phyloP scores from a whole-genome alignment of 1,140 invertebrate species.

The Lasioglossum baleicum region DNA sequence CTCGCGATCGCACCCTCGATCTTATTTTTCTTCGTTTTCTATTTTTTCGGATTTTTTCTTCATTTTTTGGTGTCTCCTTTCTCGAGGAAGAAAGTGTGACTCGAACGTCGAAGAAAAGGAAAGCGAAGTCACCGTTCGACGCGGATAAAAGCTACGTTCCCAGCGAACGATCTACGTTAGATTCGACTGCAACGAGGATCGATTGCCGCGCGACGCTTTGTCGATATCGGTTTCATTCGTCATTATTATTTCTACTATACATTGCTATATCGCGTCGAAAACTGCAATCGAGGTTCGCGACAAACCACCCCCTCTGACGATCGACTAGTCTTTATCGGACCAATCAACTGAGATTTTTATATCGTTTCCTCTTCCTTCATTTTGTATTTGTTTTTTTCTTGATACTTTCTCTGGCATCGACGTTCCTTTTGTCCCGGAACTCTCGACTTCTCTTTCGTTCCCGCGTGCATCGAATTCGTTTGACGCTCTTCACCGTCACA shows the following conservation, averaged over 20 bases:
- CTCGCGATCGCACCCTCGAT: conserved; percentile 56
- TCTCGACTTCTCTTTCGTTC: conserved; percentile 13
- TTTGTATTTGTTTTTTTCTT: neutral
- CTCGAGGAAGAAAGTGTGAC: neutral
- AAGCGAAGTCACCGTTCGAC: conserved; percentile 27
- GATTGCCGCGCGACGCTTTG: too few species aligned
- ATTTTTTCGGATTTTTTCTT: neutral
- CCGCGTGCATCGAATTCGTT: neutral
- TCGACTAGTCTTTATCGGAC: conserved; percentile 78
- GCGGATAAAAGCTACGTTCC: conserved; percentile 31
- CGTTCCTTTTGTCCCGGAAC: neutral
- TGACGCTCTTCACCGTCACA: neutral
- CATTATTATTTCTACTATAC: conserved; percentile 50
- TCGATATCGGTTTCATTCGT: conserved; percentile 8
- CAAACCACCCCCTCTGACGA: conserved; percentile 52
- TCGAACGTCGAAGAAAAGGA: neutral
- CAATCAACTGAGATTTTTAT: conserved; percentile 75
- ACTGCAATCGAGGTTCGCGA: conserved; percentile 47
- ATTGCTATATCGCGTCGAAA: conserved; percentile 24
- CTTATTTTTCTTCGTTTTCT: neutral
- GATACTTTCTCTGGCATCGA: neutral
- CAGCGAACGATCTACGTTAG: conserved; percentile 29
- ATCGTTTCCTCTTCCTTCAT: conserved; percentile 17
- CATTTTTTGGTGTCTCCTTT: conserved; percentile 17
- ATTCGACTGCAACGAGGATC: too few species aligned